These are phyloP conservation scores for Rhingia rostrata DNA, from an alignment of 2,888 invertebrate genomes.

Conservation along the genomic window DNA sequence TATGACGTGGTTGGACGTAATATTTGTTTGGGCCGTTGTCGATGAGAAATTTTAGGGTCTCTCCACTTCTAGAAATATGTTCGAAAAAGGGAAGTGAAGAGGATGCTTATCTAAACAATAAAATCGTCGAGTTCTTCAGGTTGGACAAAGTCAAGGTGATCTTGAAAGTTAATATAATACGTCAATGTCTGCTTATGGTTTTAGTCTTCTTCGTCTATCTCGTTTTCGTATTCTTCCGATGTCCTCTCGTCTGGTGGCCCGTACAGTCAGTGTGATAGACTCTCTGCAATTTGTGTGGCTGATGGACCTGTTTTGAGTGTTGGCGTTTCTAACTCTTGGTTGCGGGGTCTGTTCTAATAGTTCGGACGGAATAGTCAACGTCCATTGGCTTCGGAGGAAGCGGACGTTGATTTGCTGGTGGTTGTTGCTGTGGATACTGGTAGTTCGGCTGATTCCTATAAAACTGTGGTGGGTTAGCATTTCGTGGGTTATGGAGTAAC, in stretches of 20 bases:
- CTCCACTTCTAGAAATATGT: no score
- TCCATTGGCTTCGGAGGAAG: no score
- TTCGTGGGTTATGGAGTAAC: no score
- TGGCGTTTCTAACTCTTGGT: slow-evolving; percentile 31
- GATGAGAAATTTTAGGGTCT: slow-evolving; percentile 27
- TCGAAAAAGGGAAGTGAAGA: no score
- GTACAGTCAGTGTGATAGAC: slow-evolving; percentile 21
- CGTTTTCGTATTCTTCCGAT: neutral
- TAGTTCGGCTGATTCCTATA: no score
- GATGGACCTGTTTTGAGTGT: slow-evolving; percentile 19
- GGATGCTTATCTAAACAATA: no score
- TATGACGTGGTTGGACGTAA: slow-evolving; percentile 24
- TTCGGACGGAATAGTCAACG: slow-evolving; percentile 25
- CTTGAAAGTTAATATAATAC: neutral
- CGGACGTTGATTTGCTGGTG: no score
- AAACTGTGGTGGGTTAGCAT: no score
- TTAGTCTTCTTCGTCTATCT: neutral
- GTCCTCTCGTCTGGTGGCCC: neutral
- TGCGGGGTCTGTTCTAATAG: no score
- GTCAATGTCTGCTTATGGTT: neutral
- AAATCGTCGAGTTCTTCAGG: no score
- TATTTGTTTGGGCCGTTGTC: slow-evolving; percentile 30
- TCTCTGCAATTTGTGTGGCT: neutral
- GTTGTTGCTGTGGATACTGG: no score
- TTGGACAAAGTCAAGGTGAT: no score